Percentiles rank a stretch among this genome's conserved stretches.
phyloP scores from a whole-genome alignment of 2,888 invertebrate genomes.

The Macrosoma leucophasiata region DNA sequence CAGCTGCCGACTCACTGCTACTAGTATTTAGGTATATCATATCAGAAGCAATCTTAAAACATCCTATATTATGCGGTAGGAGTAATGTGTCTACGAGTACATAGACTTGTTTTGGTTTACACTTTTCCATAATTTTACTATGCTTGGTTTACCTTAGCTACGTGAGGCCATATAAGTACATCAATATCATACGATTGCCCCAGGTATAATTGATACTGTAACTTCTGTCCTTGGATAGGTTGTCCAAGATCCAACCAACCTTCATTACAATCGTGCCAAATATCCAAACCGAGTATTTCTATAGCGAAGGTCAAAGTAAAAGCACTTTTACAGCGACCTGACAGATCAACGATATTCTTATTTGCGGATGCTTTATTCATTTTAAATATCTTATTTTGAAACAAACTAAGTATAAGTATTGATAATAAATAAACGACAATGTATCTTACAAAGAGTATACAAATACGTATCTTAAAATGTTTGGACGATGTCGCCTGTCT shows the following conservation, averaged over 20 bases:
- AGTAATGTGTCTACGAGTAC: no score
- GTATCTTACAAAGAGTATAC: no score
- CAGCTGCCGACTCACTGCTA: no score
- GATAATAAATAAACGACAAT: no score
- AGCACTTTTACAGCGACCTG: constrained; percentile 21
- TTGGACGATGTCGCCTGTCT: no score
- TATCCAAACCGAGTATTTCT: constrained; percentile 50
- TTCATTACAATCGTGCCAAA: constrained; percentile 50
- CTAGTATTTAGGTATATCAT: no score
- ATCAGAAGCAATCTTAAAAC: no score
- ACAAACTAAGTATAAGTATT: no score
- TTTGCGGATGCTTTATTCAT: constrained; percentile 24
- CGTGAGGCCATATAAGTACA: constrained; percentile 56
- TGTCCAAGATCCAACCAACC: constrained; percentile 49
- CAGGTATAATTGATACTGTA: constrained; percentile 52
- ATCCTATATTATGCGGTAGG: no score
- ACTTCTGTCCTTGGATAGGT: constrained; percentile 41
- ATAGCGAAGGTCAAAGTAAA: constrained; percentile 57
- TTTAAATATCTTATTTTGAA: background rate
- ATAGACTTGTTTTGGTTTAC: no score
- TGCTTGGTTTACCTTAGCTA: constrained; percentile 43
- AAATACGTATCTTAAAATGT: no score
- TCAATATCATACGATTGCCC: constrained; percentile 50
- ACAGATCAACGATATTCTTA: constrained; percentile 17
- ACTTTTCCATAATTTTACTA: no score